Evolutionary conservation across 2,797 vertebrate species (phyloP).

Genomic region (Chaenodraco wilsoni): DNA sequence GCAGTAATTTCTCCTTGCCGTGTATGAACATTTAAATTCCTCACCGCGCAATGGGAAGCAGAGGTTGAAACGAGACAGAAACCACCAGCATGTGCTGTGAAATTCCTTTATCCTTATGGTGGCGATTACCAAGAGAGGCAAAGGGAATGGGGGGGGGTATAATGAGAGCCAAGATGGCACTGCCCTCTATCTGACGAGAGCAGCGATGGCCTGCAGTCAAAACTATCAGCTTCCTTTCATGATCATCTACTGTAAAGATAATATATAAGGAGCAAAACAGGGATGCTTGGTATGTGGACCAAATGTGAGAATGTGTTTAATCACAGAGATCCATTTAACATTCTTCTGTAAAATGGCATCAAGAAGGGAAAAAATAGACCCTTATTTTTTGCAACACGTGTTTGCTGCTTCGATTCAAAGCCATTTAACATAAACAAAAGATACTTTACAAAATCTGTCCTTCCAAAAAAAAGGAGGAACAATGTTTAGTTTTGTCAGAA

Average conservation of each 20-base stretch:
- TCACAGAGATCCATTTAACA: constrained; percentile 62
- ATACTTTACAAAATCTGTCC: constrained; percentile 40
- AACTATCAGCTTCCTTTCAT: constrained; percentile 78
- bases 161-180: constrained; percentile 73
- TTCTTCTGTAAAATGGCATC: constrained; percentile 68
- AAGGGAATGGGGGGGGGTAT: constrained; percentile 36
- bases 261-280: constrained; percentile 44
- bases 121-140: constrained; percentile 74
- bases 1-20: constrained; percentile 54
- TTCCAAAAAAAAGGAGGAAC: constrained; percentile 9
- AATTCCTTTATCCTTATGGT: constrained; percentile 80
- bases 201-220: constrained; percentile 68
- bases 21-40: constrained; percentile 77
- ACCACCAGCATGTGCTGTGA: constrained; percentile 78
- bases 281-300: constrained; percentile 52
- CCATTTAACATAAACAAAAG: constrained; percentile 49
- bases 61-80: constrained; percentile 75
- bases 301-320: constrained; percentile 41
- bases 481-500: constrained; percentile 62
- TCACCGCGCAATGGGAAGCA: constrained; percentile 68
- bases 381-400: constrained; percentile 57
- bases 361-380: constrained; percentile 21
- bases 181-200: constrained; percentile 68
- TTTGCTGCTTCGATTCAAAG: constrained; percentile 61
- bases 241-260: constrained; percentile 75